Evolutionary conservation across 2,888 invertebrate species (phyloP), one percentile per base, ranked within the genome.

Genomic region (Lasioglossum malachurum): DNA sequence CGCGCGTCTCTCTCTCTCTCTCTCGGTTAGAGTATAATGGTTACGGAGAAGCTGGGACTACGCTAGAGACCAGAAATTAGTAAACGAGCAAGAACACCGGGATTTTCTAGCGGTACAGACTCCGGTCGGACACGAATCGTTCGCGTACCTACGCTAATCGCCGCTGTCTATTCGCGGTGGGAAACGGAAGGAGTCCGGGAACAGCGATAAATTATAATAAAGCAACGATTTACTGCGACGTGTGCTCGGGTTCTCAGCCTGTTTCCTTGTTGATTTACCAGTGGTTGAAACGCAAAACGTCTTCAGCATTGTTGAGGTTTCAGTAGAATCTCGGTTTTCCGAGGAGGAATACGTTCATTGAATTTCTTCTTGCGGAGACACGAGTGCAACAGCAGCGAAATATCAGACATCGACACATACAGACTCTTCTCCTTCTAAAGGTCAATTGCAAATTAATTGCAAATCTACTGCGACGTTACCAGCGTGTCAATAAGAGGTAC

Each of bases 121-220:
- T 7, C 31, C 19, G 46, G 14, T 27, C 72, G 16, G 19, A 1
- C 27, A 16, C 31, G 53, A 23, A 74, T 53, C 74, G 49, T 74
- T 53, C 53, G 35, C 74, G 53, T 53, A 35, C 53, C 35, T 23
- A 38, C 16, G 74, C 35, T 74, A 74, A 74, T 49, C 46, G 49
- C 49, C 23, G 74, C 31, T 31, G 31, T 75, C 38, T 41, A 57
- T 75, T 4, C 75, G 7, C 75, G 75, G 35, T 31, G 35, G 49
- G 38, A 53, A 46, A 49, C 46, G n/a, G 46, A 49, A 19, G 67
- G 46, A 23, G n/a, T 8, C 5, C 23, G 44, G 23, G 31, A 67
- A 46, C n/a, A 31, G n/a, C 64, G 75, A 75, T 71, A 83, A 84
- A 84, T 71, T 53, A 78, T 78, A 72, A 79, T 72, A 67, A 84